Base-by-base conservation (phyloP, 2,113 vertebrate species). In the Burhinus oedicnemus region DNA sequence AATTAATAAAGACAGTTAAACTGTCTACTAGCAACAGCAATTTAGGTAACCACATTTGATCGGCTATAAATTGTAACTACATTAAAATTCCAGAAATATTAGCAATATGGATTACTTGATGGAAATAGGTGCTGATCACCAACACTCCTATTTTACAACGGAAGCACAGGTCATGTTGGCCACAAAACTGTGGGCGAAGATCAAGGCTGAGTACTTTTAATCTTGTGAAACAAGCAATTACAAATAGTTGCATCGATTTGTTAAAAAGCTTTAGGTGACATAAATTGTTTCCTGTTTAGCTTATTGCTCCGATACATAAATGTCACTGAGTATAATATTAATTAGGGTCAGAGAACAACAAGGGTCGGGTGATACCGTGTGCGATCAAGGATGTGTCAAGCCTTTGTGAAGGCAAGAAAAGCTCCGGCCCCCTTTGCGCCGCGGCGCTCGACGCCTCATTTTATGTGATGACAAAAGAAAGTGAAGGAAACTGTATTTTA, bases 161-260 rank as follows among this genome's bases (percentile, higher is more conserved):
- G 97, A 98, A 98, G 98, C 97, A 89, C 95, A 77, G 99, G 99
- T 99, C 99, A 99, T 94, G 98, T 98, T 98, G 98, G 99, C 99
- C 98, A 98, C 99, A 99, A 99, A 99, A 99, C 99, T 97, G 97
- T 97, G 98, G 98, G 98, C 97, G 98, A 98, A 98, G 99, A 99
- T 99, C 99, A 99, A 98, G 98, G 98, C 99, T 98, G 98, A 99
- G 98, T 99, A 99, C 99, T 99, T 99, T 99, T 99, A 99, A 99
- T 99, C 99, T 99, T 99, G 98, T 99, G 99, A 99, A 99, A 99
- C 99, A 99, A 99, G 99, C 99, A 99, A 99, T 99, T 99, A 99
- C 99, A 99, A 99, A 99, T 99, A 99, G 98, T 99, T 98, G 98
- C 99, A 99, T 99, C 99, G 99, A 99, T 99, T 99, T 99, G 99